Evolutionary conservation across 92 coral and sea anemone species (phyloP), one percentile per base, ranked within the genome.

Genomic region (Epizoanthus fatuus): DNA sequence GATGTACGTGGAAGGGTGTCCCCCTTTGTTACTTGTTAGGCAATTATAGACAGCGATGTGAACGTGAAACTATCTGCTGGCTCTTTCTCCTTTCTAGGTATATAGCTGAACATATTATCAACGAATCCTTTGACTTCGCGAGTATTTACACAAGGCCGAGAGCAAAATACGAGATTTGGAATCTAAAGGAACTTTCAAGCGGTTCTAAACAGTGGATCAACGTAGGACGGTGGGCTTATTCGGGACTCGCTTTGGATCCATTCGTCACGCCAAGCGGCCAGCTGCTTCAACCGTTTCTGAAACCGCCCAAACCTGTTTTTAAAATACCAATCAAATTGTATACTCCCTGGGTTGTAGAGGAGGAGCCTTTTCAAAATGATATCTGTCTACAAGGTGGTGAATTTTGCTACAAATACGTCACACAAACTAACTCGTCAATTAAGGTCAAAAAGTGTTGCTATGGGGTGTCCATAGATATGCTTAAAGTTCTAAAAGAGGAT

Each of bases 401-500:
- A 5, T 63, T 63, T 63, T 63, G 69, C 42, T 63, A 63, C 42
- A 63, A 13, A 63, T 63, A 63, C 69, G 40, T 29, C 69, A 63
- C 32, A 15, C 32, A 63, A 63, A 29, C 1, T 1, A 25, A 63
- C 15, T 25, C 69, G 32, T 29, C 15, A 29, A 29, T 6, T 63
- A 63, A 20, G 69, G 38, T 17, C 8, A 63, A 63, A 63, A 63
- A 15, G 42, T 63, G 69, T 63, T 63, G 69, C 7, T 63, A 25
- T 38, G 69, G 69, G 1, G 69, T 63, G 40, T 22, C 38, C 38
- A 63, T 63, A 63, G 69, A 63, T 29, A 25, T 63, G 42, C 69
- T 63, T 15, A 63, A 11, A 63, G 42, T 4, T 63, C 40, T 63
- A 3, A 63, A 63, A 15, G 38, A 10, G 37, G 69, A 63, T 22